Base-by-base conservation (phyloP, 1,140 invertebrate species). In the Drosophila murphyi region DNA sequence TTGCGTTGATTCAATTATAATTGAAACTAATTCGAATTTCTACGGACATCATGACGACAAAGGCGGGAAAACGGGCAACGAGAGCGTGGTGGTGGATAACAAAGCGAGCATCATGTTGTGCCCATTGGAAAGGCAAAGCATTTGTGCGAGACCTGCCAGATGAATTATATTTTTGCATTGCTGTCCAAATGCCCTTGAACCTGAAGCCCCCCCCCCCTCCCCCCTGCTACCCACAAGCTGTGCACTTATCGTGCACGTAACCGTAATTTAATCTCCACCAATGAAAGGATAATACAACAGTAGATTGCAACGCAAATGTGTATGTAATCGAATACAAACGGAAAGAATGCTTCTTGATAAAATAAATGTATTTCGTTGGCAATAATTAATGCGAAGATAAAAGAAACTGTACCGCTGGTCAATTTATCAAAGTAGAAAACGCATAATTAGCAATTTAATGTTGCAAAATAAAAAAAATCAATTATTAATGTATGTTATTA, bases 1-100 rank as follows among this genome's bases (percentile, higher is more conserved):
- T 61, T 54, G 61, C 76, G 82, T 88, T 87, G 79, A 91, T 91
- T 91, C 90, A 91, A 91, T 91, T 91, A 91, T 88, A 91, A 91
- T 91, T 91, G 78, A 91, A 82, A 90, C 86, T 90, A 91, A 91
- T 91, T 91, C 83, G 80, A 65, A 56, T 77, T 83, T 82, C 63
- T 78, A 52, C 62, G 39, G 12, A 59, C 56, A 45, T 70, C 45
- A 62, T 62, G 43, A 43, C 47, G 62, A 41, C 47, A 64, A 69
- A 64, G 63, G 50, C 41, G 75, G 1, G 20, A 20, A 20, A 20
- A 69, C 7, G 43, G 32, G 68, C 28, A 7, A 20, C 12, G 47
- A 32, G 56, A n/a, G 20, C 20, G 20, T 20, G 20, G 20, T 20
- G 37, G 31, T 28, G 50, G 12, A 39, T 10, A 29, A 50, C 8